These are phyloP conservation scores for Thunnus maccoyii DNA, from an alignment of 2,113 vertebrate genomes.

Conservation along the genomic window DNA sequence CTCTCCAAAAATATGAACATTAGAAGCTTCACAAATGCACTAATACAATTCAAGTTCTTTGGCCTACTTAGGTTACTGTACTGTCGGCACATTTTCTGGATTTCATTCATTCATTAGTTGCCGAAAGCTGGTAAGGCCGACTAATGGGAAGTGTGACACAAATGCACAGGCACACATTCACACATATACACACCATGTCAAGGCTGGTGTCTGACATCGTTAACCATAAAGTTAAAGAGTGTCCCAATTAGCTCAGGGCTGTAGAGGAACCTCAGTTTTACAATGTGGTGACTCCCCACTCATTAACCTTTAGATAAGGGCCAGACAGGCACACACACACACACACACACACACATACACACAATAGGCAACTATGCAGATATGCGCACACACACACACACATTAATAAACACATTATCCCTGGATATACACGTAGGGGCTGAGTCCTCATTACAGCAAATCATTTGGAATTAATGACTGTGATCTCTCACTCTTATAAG, in stretches of 20 bases:
- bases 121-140: not conserved
- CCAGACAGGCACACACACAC: constrained; percentile 33
- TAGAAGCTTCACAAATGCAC: not conserved
- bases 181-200: constrained; percentile 22
- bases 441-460: constrained; percentile 35
- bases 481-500: constrained; percentile 15
- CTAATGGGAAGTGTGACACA: constrained; percentile 8
- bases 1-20: not conserved
- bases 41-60: too few relatives aligned
- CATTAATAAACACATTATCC: constrained; percentile 36
- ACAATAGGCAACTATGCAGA: constrained; percentile 21
- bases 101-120: not conserved
- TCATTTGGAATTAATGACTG: constrained; percentile 28
- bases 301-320: constrained; percentile 74
- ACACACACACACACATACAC: constrained; percentile 8
- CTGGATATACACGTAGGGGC: not conserved
- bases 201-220: constrained; percentile 63
- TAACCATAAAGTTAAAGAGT: constrained; percentile 62
- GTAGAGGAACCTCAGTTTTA: constrained; percentile 39
- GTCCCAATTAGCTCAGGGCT: constrained; percentile 70
- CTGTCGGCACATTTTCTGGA: not conserved
- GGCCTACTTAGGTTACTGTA: too few relatives aligned
- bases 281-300: constrained; percentile 54
- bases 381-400: constrained; percentile 16
- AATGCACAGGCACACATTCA: not conserved